A percentile compares a stretch with the other conserved stretches of the same genome.
Conservation (phyloP, 2,797 vertebrate genomes). For the Tachyglossus aculeatus region DNA sequence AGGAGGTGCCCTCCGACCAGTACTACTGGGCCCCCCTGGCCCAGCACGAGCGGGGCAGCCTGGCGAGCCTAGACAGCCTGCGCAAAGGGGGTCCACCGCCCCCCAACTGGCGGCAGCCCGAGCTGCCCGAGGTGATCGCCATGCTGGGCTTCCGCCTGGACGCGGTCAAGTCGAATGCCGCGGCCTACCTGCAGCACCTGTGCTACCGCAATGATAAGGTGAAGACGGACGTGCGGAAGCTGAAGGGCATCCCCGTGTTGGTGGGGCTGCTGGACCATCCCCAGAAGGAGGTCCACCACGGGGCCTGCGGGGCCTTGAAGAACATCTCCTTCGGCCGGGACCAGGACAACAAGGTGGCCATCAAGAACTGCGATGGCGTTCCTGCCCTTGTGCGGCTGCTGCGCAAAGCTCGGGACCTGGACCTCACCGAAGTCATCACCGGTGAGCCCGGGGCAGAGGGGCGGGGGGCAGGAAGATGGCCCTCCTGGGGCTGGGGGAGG, state of each 20-base stretch:
- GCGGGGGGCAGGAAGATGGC: too few species aligned
- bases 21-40: constrained; percentile 92
- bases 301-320: constrained; percentile 94
- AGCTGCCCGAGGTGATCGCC: constrained; percentile 92
- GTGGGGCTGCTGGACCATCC: constrained; percentile 93
- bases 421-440: constrained; percentile 93
- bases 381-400: constrained; percentile 88
- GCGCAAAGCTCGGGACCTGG: constrained; percentile 88
- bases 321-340: constrained; percentile 96
- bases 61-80: constrained; percentile 95
- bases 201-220: constrained; percentile 96
- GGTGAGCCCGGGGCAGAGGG: constrained; percentile 69
- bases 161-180: constrained; percentile 92
- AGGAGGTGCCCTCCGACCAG: constrained; percentile 82
- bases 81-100: constrained; percentile 82
- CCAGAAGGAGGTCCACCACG: constrained; percentile 91
- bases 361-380: constrained; percentile 97
- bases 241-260: constrained; percentile 93
- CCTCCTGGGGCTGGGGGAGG: too few species aligned
- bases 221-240: constrained; percentile 79
- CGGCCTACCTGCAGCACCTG: constrained; percentile 94
- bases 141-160: constrained; percentile 96
- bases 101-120: constrained; percentile 88
- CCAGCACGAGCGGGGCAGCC: constrained; percentile 90
- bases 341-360: constrained; percentile 94